Conservation (phyloP, 2,888 invertebrate species). For the Mythimna lalbum region DNA sequence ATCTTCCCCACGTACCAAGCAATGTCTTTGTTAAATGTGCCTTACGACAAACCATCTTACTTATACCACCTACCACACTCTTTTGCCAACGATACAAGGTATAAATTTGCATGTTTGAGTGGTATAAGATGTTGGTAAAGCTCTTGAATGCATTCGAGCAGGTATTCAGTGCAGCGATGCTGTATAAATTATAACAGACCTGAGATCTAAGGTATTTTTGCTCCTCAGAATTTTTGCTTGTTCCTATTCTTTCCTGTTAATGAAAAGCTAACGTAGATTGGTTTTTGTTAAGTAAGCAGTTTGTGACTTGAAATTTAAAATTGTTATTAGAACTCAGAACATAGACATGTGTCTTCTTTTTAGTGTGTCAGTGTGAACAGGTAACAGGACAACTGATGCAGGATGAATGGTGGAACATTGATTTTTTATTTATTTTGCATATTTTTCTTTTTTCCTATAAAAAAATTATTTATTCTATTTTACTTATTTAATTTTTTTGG, state of each 20-base stretch:
- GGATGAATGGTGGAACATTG: too few species aligned
- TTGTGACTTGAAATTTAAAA: too few species aligned
- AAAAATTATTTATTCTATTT: too few species aligned
- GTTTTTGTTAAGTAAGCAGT: too few species aligned
- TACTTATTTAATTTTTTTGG: too few species aligned
- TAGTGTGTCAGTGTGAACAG: too few species aligned
- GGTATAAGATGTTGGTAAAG: conserved; percentile 18
- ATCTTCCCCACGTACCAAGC: conserved; percentile 58
- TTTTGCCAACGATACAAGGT: conserved; percentile 28
- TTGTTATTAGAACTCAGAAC: too few species aligned
- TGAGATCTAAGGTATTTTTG: conserved; percentile 25
- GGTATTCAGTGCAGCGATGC: conserved; percentile 46
- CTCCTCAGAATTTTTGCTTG: conserved; percentile 14
- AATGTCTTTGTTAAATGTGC: conserved; percentile 66
- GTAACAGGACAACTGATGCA: too few species aligned
- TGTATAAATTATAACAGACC: conserved; percentile 47
- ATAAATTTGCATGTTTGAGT: conserved; percentile 15
- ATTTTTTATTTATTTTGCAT: too few species aligned
- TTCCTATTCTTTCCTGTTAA: conserved; percentile 10
- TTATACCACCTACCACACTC: neutral
- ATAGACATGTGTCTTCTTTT: too few species aligned
- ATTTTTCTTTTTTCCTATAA: too few species aligned
- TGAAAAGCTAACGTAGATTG: neutral
- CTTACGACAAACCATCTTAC: conserved; percentile 36
- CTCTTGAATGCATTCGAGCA: conserved; percentile 57